These are phyloP conservation scores for Nanger granti DNA, from an alignment of 2,113 vertebrate genomes.

Conservation along the genomic window DNA sequence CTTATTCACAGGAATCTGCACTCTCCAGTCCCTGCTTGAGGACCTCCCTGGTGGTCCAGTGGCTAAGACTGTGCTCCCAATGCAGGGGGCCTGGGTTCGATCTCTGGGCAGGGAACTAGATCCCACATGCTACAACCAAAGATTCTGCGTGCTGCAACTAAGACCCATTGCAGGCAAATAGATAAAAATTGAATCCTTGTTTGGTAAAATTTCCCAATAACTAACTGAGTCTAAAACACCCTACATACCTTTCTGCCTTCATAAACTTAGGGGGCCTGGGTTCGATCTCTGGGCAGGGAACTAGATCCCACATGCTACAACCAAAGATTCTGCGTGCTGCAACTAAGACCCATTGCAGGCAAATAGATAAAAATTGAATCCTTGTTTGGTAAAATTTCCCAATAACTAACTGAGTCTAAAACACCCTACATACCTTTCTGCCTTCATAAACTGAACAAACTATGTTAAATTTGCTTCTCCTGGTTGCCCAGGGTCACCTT, in stretches of 20 bases:
- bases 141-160: neutral
- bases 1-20: neutral
- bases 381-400: neutral
- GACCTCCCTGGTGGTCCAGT: neutral
- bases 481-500: neutral
- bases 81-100: neutral
- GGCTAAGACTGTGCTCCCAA: neutral
- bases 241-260: too few species aligned
- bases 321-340: neutral
- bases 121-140: neutral
- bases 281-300: neutral
- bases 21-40: neutral
- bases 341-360: rapidly evolving
- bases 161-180: neutral
- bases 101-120: neutral
- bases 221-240: too few species aligned
- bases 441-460: neutral
- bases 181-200: neutral
- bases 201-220: too few species aligned
- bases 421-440: neutral
- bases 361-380: neutral
- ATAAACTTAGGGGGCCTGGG: neutral
- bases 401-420: slow-evolving; percentile 3
- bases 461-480: neutral
- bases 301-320: neutral